A percentile compares a stretch with the other conserved stretches of the same genome.
These are phyloP conservation scores for Morbakka virulenta DNA, from an alignment of 30 jellyfish, hydroid and myxozoan genomes.

Conservation along the genomic window DNA sequence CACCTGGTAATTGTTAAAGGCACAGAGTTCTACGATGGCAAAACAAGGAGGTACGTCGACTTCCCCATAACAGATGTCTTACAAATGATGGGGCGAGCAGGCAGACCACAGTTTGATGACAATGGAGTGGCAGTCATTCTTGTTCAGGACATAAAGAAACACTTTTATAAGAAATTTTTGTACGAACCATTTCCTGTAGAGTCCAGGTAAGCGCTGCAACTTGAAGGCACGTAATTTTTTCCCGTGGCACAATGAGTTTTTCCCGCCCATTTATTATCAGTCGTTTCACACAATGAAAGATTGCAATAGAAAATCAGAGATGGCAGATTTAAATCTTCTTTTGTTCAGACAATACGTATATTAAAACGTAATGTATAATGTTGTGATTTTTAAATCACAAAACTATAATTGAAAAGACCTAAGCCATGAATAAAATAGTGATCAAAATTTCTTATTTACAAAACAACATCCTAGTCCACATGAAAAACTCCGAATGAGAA, in stretches of 20 bases:
- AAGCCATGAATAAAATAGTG: no score
- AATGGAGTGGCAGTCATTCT: conserved; percentile 96
- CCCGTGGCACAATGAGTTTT: not conserved
- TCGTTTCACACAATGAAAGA: no score
- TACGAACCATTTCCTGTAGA: conserved; percentile 99
- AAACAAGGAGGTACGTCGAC: conserved; percentile 88
- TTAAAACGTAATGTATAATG: no score
- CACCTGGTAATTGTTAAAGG: conserved; percentile 97
- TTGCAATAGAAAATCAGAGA: no score
- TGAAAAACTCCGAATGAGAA: no score
- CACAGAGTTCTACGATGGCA: conserved; percentile 96
- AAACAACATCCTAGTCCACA: no score
- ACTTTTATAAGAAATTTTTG: conserved; percentile 91
- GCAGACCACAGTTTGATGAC: conserved; percentile 99
- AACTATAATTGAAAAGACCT: no score
- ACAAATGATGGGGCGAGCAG: conserved; percentile 99
- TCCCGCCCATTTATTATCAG: no score
- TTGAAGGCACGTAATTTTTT: not conserved
- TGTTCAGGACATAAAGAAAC: conserved; percentile 96
- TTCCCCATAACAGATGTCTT: conserved; percentile 98
- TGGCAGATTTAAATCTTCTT: no score
- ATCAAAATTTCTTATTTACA: no score
- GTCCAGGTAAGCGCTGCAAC: conserved; percentile 59
- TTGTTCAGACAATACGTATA: no score
- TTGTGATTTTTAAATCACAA: no score